phyloP scores from a whole-genome alignment of 2,797 vertebrate species.

The Halcyon leucocephala region DNA sequence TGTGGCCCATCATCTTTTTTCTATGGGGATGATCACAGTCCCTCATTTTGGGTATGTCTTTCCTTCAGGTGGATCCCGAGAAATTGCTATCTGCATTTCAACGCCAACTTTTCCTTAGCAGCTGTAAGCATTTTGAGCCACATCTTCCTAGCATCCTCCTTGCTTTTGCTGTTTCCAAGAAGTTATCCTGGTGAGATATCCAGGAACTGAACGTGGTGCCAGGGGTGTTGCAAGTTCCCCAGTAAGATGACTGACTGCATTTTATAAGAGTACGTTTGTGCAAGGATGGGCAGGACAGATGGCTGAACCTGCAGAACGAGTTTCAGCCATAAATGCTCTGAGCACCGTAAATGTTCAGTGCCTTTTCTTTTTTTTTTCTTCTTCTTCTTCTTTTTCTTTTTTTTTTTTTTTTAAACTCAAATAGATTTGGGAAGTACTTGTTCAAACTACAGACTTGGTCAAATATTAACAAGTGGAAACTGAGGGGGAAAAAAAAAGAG shows the following conservation, averaged over 20 bases:
- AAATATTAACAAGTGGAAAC: constrained; percentile 63
- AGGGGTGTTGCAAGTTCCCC: neutral
- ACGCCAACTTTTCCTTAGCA: neutral
- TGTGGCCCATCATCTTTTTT: neutral
- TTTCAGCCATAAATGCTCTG: constrained; percentile 49
- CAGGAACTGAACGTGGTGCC: constrained; percentile 16
- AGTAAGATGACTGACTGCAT: neutral
- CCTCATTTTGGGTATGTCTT: neutral
- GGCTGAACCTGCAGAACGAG: constrained; percentile 61
- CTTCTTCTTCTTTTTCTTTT: neutral
- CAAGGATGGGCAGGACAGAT: constrained; percentile 55
- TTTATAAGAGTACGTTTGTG: constrained; percentile 51
- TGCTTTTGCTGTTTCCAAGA: constrained; percentile 44
- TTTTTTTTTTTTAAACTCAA: neutral
- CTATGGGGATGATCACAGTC: neutral
- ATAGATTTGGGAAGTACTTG: constrained; percentile 66
- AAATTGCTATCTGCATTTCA: neutral
- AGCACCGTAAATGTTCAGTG: neutral
- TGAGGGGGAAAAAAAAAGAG: neutral
- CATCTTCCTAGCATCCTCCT: constrained; percentile 13
- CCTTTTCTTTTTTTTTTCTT: neutral
- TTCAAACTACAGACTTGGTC: constrained; percentile 50
- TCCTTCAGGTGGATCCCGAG: neutral
- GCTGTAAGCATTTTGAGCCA: neutral
- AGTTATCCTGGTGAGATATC: constrained; percentile 21